Evolutionary conservation across 1,140 invertebrate genomes (phyloP).

Genomic region (Lethocerus indicus): DNA sequence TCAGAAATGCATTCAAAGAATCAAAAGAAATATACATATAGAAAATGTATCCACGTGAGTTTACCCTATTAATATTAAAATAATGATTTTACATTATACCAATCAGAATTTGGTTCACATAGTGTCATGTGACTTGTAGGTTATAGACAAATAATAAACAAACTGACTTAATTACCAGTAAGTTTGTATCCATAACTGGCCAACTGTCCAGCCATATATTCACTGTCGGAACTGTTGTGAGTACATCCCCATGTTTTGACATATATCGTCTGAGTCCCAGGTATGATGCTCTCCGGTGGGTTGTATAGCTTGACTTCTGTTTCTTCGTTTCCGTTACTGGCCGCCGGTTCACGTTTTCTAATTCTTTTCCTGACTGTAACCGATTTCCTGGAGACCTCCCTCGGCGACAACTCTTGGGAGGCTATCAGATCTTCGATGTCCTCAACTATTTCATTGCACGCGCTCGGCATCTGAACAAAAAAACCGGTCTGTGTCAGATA

Average conservation of each 20-base stretch:
- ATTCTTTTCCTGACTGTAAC: slow-evolving; percentile 41
- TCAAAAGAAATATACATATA: no score
- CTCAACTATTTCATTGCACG: slow-evolving; percentile 43
- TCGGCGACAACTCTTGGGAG: slow-evolving; percentile 55
- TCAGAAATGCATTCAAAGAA: no score
- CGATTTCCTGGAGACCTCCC: slow-evolving; percentile 49
- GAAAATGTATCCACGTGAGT: no score
- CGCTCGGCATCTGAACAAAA: slow-evolving; percentile 28
- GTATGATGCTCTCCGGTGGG: slow-evolving; percentile 42
- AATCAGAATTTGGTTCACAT: no score
- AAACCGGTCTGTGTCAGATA: no score
- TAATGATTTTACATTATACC: no score
- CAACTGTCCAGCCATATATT: slow-evolving; percentile 94
- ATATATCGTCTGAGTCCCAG: slow-evolving; percentile 82
- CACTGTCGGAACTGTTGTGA: slow-evolving; percentile 89
- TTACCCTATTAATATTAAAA: no score
- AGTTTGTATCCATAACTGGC: slow-evolving; percentile 74
- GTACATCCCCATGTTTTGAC: slow-evolving; percentile 97
- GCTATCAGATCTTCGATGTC: slow-evolving; percentile 70
- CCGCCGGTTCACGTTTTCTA: slow-evolving; percentile 17
- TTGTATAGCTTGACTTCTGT: slow-evolving; percentile 22
- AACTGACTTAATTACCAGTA: slow-evolving; percentile 29
- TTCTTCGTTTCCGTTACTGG: slow-evolving; percentile 14
- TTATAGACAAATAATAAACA: background rate
- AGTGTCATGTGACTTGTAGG: no score